A percentile compares a stretch with the other conserved stretches of the same genome.
Evolutionary conservation across 2,113 vertebrate species (phyloP).

Genomic region (Helogale parvula): DNA sequence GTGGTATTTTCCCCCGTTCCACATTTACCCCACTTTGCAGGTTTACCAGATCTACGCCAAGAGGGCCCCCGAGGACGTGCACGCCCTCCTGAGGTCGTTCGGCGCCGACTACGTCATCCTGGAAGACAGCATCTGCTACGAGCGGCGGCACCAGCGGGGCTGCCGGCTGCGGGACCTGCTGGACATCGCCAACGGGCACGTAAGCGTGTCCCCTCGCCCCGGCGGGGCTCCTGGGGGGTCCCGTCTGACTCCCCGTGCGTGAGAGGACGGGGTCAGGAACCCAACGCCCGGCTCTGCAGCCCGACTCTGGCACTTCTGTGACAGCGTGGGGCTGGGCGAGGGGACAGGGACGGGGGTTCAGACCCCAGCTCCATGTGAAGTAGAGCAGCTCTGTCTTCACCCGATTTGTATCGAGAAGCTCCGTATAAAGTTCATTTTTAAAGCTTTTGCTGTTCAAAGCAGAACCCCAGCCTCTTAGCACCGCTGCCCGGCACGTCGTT

Average conservation of each 20-base stretch:
- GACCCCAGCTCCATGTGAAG: not conserved
- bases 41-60: conserved; percentile 97
- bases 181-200: conserved; percentile 94
- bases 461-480: not conserved
- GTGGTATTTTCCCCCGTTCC: not conserved
- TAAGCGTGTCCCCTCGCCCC: conserved; percentile 77
- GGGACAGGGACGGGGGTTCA: rapidly evolving
- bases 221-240: rapidly evolving
- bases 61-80: conserved; percentile 90
- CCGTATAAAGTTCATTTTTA: not conserved
- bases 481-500: not conserved
- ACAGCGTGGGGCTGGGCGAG: rapidly evolving
- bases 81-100: conserved; percentile 88
- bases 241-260: rapidly evolving
- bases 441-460: not conserved
- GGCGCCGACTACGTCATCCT: conserved; percentile 95
- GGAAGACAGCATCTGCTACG: conserved; percentile 97
- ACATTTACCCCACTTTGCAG: conserved; percentile 75
- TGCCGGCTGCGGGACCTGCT: conserved; percentile 95
- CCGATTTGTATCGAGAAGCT: not conserved
- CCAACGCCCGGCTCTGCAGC: rapidly evolving
- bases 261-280: not conserved
- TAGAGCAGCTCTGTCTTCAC: not conserved
- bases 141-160: conserved; percentile 92
- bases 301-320: not conserved